Percentiles rank a stretch among this genome's conserved stretches.
Evolutionary conservation across 37 sponge, comb jelly and placozoan genomes (phyloP).

Genomic region (Hormiphora californensis): DNA sequence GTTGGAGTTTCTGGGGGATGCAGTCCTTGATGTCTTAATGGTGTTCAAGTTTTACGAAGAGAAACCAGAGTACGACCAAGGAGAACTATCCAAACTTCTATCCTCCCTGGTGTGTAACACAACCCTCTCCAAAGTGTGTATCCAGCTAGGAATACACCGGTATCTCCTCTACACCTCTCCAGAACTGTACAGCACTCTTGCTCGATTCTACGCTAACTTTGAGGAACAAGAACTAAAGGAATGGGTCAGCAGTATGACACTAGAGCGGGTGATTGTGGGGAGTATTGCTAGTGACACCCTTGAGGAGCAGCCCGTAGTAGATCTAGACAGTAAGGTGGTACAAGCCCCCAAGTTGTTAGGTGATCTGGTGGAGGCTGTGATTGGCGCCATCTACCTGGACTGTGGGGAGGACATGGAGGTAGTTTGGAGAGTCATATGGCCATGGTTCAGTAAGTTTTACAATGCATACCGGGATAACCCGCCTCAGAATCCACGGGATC

Average conservation of each 20-base stretch:
- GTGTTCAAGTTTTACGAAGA: constrained; percentile 68
- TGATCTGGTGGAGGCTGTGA: constrained; percentile 85
- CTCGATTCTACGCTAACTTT: constrained; percentile 11
- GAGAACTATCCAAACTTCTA: constrained; percentile 72
- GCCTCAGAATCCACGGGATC: neutral
- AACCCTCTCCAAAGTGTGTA: constrained; percentile 63
- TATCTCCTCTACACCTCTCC: constrained; percentile 9
- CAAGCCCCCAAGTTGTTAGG: constrained; percentile 87
- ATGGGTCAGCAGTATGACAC: neutral
- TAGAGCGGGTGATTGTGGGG: constrained; percentile 43
- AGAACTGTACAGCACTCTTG: constrained; percentile 17
- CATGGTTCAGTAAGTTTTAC: constrained; percentile 33
- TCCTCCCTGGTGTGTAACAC: constrained; percentile 88
- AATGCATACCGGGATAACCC: neutral
- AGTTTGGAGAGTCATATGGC: constrained; percentile 72
- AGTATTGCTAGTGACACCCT: neutral
- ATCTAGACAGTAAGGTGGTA: constrained; percentile 60
- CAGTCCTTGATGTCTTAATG: constrained; percentile 86
- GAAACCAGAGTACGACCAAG: constrained; percentile 65
- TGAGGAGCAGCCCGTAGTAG: neutral
- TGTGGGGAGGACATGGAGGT: constrained; percentile 67
- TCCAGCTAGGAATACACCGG: neutral
- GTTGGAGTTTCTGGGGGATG: constrained; percentile 97
- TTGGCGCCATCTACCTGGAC: constrained; percentile 91
- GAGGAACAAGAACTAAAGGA: neutral